Evolutionary conservation across 1,140 invertebrate genomes (phyloP), one percentile per base, ranked within the genome.

Genomic region (Drosophila ananassae): DNA sequence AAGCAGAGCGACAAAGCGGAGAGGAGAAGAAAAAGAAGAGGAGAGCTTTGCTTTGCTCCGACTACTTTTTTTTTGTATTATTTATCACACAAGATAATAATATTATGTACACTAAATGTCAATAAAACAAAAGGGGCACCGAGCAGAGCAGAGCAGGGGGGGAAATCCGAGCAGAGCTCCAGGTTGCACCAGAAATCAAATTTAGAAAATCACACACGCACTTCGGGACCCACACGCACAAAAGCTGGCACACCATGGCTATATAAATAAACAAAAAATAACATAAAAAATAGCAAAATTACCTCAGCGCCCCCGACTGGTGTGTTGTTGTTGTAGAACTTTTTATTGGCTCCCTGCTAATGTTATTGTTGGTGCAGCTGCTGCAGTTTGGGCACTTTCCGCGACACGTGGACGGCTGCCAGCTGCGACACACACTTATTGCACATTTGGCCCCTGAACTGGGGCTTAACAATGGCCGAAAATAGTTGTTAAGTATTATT

Each of bases 201-300:
- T 67, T 83, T 71, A 77, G 67, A 89, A 22, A 44, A 44, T 17
- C 75, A 61, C 47, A 76, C 63, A 79, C 76, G 37, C 54, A 59
- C 77, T 17, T 47, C 30, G 7, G 37, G 39, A 60, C 54, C 59
- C 25, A 51, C 47, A 56, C 32, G 58, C 24, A 64, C 78, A 12
- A 52, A 25, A 28, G 59, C 50, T 59, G 22, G 32, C 34, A 51
- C 21, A 44, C 30, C 61, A 57, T 46, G 68, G 60, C 61, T 73
- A 73, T 85, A 76, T 67, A 85, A 87, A 81, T 85, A 85, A 87
- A 87, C 83, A 85, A 78, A 60, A 61, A 73, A 80, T 77, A 55
- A 75, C 63, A 78, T 77, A 83, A 77, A 85, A 87, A 87, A 85
- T 81, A 81, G 82, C 82, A 85, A 81, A 85, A 85, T 85, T 85